phyloP scores from a whole-genome alignment of 2,113 vertebrate species.

The Syngnathus typhle region DNA sequence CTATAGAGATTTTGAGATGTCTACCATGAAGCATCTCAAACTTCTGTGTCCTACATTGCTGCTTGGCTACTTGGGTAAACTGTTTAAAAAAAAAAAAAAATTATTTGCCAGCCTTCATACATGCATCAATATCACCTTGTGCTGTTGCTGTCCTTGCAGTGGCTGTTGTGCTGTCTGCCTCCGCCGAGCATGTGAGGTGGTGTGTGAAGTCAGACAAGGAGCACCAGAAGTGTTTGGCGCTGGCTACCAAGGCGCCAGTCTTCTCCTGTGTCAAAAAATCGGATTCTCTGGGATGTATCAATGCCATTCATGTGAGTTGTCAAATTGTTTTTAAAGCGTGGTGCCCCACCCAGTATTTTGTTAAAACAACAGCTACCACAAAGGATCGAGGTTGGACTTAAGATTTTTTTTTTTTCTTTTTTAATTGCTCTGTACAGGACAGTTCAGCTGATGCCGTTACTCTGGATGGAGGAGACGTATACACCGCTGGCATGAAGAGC shows the following conservation, averaged over 20 bases:
- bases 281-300: slow-evolving; percentile 42
- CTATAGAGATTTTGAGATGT: slow-evolving; percentile 24
- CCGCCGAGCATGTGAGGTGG: slow-evolving; percentile 50
- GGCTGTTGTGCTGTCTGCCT: slow-evolving; percentile 32
- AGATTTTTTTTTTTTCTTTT: background rate
- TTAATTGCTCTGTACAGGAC: slow-evolving; percentile 50
- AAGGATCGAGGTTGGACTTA: background rate
- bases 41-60: slow-evolving; percentile 13
- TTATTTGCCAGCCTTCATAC: too few relatives aligned
- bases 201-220: slow-evolving; percentile 61
- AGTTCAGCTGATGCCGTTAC: slow-evolving; percentile 77
- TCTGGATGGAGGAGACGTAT: slow-evolving; percentile 80
- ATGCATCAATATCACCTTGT: too few relatives aligned
- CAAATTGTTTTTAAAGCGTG: too few relatives aligned
- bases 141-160: background rate
- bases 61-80: slow-evolving; percentile 66
- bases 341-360: too few relatives aligned
- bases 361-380: background rate
- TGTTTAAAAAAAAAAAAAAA: too few relatives aligned
- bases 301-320: slow-evolving; percentile 59
- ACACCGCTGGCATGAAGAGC: slow-evolving; percentile 72
- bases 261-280: slow-evolving; percentile 47
- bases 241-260: background rate
- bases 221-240: slow-evolving; percentile 39
- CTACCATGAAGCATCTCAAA: slow-evolving; percentile 61